Evolutionary conservation across 2,797 vertebrate genomes (phyloP).

Genomic region (Yasuhikotakia modesta): DNA sequence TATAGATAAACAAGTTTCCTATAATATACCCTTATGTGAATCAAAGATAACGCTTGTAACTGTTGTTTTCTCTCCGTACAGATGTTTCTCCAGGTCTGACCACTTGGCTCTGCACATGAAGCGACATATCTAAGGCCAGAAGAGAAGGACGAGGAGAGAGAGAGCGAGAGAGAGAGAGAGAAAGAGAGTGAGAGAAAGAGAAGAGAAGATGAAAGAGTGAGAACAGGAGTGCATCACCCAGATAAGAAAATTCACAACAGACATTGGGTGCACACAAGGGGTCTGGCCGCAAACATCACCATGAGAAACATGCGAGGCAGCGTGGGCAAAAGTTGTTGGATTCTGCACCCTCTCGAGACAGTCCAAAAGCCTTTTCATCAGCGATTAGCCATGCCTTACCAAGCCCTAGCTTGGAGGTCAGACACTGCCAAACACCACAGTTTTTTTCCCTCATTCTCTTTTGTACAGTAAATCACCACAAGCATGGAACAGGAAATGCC

Average conservation of each 20-base stretch:
- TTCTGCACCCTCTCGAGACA: slow-evolving; percentile 66
- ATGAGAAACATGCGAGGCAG: slow-evolving; percentile 38
- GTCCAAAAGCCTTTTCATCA: slow-evolving; percentile 68
- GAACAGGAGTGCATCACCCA: slow-evolving; percentile 57
- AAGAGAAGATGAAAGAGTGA: slow-evolving; percentile 25
- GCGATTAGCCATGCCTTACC: slow-evolving; percentile 80
- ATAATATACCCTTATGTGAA: slow-evolving; percentile 1
- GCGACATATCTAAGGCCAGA: slow-evolving; percentile 89
- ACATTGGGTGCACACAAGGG: slow-evolving; percentile 31
- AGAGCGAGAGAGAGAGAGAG: slow-evolving; percentile 41
- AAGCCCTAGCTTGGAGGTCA: slow-evolving; percentile 76
- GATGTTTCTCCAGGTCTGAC: slow-evolving; percentile 99
- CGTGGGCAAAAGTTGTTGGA: slow-evolving; percentile 57
- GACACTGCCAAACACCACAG: slow-evolving; percentile 77
- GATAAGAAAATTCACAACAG: slow-evolving; percentile 53
- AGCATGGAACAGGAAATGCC: slow-evolving; percentile 59
- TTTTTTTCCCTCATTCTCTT: slow-evolving; percentile 60
- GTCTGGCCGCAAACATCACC: slow-evolving; percentile 38
- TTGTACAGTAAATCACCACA: slow-evolving; percentile 68
- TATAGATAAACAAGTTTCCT: slow-evolving; percentile 40
- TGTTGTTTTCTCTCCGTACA: slow-evolving; percentile 61
- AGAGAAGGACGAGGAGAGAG: slow-evolving; percentile 5
- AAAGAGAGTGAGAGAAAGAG: slow-evolving; percentile 51
- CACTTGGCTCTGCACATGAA: slow-evolving; percentile 99
- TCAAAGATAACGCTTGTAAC: slow-evolving; percentile 23